These are phyloP conservation scores for Xenopus borealis DNA, from an alignment of 2,113 vertebrate species.

Conservation along the genomic window DNA sequence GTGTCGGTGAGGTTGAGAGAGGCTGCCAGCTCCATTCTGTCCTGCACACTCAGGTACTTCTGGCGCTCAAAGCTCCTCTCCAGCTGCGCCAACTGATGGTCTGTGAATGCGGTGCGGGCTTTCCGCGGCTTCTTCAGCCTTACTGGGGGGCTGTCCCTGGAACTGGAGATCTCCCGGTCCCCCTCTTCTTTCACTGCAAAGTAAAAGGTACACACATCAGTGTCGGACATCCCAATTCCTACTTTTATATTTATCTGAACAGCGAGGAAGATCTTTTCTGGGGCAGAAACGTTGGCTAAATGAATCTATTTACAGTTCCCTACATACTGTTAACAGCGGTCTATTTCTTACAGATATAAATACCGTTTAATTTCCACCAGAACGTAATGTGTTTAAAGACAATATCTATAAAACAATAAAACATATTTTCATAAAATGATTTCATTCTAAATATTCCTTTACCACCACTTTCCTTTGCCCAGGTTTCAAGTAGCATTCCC, in stretches of 20 bases:
- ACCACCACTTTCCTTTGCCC: no score
- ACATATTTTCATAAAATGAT: no score
- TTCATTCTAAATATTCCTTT: no score
- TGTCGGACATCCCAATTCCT: not conserved
- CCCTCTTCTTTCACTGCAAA: constrained; percentile 93
- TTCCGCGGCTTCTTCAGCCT: constrained; percentile 95
- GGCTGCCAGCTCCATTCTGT: constrained; percentile 96
- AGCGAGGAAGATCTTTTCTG: not conserved
- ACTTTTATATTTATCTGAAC: no score
- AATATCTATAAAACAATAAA: no score
- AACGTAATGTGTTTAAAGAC: no score
- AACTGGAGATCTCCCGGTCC: constrained; percentile 95
- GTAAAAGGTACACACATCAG: not conserved
- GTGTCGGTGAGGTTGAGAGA: constrained; percentile 98
- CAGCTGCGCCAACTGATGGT: constrained; percentile 95
- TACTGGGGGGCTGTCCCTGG: constrained; percentile 90
- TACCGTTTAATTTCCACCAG: no score
- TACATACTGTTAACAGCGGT: no score
- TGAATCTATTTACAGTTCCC: no score
- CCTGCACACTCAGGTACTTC: constrained; percentile 96
- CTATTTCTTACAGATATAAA: no score
- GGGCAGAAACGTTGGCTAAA: not conserved
- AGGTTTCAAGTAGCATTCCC: no score
- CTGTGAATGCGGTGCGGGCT: constrained; percentile 96
- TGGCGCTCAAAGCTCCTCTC: constrained; percentile 97